phyloP scores from a whole-genome alignment of 2,888 invertebrate genomes.

The Noctua comes region DNA sequence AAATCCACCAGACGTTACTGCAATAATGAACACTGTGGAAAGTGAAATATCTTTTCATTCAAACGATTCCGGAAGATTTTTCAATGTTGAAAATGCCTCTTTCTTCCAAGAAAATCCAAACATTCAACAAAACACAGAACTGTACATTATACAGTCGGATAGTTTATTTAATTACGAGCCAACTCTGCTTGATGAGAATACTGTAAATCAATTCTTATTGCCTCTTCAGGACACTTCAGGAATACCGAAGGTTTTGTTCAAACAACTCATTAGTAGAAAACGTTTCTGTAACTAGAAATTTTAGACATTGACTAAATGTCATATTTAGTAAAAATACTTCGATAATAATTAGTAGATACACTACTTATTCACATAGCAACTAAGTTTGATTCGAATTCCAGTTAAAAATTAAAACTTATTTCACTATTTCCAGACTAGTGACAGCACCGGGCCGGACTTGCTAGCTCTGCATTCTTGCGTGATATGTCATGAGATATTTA shows the following conservation, averaged over 20 bases:
- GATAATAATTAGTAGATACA: neutral
- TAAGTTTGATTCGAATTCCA: neutral
- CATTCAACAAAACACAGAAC: slow-evolving; percentile 71
- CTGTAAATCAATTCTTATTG: slow-evolving; percentile 85
- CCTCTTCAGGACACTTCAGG: slow-evolving; percentile 78
- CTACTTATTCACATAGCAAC: neutral
- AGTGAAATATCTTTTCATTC: slow-evolving; percentile 79
- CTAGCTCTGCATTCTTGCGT: slow-evolving; percentile 85
- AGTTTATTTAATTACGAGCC: slow-evolving; percentile 82
- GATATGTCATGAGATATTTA: slow-evolving; percentile 87
- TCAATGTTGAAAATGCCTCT: slow-evolving; percentile 75
- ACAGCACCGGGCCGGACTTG: slow-evolving; percentile 78
- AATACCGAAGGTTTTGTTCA: slow-evolving; percentile 71
- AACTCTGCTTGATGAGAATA: slow-evolving; percentile 84
- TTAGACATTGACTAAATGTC: neutral
- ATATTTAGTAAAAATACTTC: neutral
- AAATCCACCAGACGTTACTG: slow-evolving; percentile 47
- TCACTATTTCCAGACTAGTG: slow-evolving; percentile 51
- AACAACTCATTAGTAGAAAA: slow-evolving; percentile 15
- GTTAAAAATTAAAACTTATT: neutral
- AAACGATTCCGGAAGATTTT: slow-evolving; percentile 79
- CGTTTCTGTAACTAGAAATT: slow-evolving; percentile 14
- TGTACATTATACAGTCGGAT: slow-evolving; percentile 79
- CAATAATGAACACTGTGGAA: slow-evolving; percentile 72
- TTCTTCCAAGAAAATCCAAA: slow-evolving; percentile 65